Conservation (phyloP, 2,113 vertebrate genomes). For the Macroglossus sobrinus region DNA sequence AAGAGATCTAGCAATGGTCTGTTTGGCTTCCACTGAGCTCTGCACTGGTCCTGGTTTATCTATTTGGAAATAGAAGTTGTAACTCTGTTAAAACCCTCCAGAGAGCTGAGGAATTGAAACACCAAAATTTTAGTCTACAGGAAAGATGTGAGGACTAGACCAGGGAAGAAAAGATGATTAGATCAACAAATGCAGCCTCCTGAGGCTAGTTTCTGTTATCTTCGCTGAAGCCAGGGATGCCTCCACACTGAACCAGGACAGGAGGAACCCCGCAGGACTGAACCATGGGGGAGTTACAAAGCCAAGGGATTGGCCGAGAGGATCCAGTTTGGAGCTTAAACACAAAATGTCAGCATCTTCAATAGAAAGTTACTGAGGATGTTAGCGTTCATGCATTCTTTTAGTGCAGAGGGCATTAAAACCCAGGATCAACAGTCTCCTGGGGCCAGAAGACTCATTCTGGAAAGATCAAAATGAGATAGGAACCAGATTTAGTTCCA, state of each 20-base stretch:
- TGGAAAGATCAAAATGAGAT: background rate
- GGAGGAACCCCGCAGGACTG: background rate
- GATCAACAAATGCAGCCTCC: background rate
- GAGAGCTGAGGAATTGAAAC: background rate
- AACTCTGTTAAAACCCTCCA: constrained; percentile 3
- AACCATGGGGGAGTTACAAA: background rate
- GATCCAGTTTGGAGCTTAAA: background rate
- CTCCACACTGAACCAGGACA: background rate
- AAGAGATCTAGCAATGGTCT: background rate
- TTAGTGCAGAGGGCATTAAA: constrained; percentile 11
- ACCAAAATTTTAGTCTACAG: background rate
- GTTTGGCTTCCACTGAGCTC: background rate
- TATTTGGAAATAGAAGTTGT: background rate
- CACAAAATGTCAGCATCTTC: background rate
- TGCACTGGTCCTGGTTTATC: background rate
- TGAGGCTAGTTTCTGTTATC: background rate
- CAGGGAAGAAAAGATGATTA: background rate
- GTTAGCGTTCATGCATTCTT: background rate
- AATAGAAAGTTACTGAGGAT: background rate
- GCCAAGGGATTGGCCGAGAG: background rate
- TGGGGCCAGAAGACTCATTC: constrained; percentile 6
- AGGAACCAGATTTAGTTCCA: constrained; percentile 1
- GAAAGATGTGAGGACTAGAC: background rate
- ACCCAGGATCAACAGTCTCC: background rate
- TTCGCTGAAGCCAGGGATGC: background rate